These are phyloP conservation scores for Brevimyrus niger DNA, from an alignment of 2,113 vertebrate species.

Conservation along the genomic window DNA sequence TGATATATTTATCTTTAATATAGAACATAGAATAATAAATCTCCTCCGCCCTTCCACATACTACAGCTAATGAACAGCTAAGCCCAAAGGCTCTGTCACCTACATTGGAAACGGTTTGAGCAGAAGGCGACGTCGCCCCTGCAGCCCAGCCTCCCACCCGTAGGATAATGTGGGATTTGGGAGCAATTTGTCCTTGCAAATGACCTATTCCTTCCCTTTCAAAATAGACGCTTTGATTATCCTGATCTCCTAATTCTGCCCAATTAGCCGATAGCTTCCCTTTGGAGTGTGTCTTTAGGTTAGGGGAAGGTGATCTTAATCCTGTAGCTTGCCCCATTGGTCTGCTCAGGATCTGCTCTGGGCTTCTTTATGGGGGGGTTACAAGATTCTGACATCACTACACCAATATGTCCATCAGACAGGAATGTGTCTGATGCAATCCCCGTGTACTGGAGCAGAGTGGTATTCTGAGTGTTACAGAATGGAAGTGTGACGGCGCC, in stretches of 20 bases:
- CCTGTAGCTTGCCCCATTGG: not conserved
- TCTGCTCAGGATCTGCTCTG: not conserved
- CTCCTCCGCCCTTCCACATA: not conserved
- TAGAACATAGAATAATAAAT: not conserved
- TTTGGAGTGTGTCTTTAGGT: constrained; percentile 22
- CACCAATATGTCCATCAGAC: not conserved
- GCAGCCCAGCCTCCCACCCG: constrained; percentile 39
- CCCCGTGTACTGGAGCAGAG: not conserved
- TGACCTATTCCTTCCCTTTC: constrained; percentile 15
- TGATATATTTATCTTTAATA: not conserved
- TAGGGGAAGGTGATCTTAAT: not conserved
- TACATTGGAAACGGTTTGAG: not conserved
- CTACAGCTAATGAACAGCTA: not conserved
- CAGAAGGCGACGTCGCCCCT: constrained; percentile 27
- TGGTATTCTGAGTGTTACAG: not conserved
- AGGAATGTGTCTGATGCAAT: not conserved
- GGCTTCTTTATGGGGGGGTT: not conserved
- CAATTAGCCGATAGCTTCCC: constrained; percentile 39
- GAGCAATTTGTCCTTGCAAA: constrained; percentile 20
- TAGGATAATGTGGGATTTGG: constrained; percentile 32
- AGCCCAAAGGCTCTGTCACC: not conserved
- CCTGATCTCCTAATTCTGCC: constrained; percentile 40
- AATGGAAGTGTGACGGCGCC: not conserved
- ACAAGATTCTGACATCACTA: not conserved
- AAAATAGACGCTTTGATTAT: constrained; percentile 39